Percentiles rank a stretch among this genome's conserved stretches.
phyloP scores from a whole-genome alignment of 2,888 invertebrate species.

The Aleiodes leptofemur region DNA sequence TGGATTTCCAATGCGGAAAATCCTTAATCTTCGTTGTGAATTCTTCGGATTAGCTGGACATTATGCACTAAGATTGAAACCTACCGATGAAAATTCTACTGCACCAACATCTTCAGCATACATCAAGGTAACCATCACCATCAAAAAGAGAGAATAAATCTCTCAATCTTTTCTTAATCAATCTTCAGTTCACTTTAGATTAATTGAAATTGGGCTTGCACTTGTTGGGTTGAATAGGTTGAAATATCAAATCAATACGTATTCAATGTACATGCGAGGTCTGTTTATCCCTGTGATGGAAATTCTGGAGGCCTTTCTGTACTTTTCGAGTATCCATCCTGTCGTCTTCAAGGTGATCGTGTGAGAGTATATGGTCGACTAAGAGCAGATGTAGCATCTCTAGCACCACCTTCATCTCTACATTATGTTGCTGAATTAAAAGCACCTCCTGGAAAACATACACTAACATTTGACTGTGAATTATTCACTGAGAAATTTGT shows the following conservation, averaged over 20 bases:
- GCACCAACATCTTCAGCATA: slow-evolving; percentile 83
- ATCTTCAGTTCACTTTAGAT: not conserved
- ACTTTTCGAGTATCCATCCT: slow-evolving; percentile 89
- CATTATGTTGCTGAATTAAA: slow-evolving; percentile 82
- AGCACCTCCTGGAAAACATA: slow-evolving; percentile 84
- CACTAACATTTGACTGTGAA: slow-evolving; percentile 87
- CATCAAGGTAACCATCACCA: slow-evolving; percentile 77
- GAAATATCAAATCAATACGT: slow-evolving; percentile 92
- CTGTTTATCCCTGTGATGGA: slow-evolving; percentile 89
- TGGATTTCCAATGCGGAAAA: slow-evolving; percentile 83
- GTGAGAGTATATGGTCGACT: slow-evolving; percentile 88
- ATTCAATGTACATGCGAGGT: slow-evolving; percentile 88
- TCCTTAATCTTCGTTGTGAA: slow-evolving; percentile 83
- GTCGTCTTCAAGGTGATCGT: slow-evolving; percentile 86
- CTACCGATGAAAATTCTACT: slow-evolving; percentile 80
- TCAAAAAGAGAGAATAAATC: not conserved
- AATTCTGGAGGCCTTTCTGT: slow-evolving; percentile 84
- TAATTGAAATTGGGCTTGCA: not conserved
- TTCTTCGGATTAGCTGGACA: slow-evolving; percentile 89
- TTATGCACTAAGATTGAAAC: slow-evolving; percentile 85
- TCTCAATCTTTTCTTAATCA: not conserved
- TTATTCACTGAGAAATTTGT: slow-evolving; percentile 89
- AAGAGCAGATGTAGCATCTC: slow-evolving; percentile 82
- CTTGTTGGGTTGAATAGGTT: slow-evolving; percentile 77
- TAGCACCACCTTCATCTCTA: slow-evolving; percentile 81